These are phyloP conservation scores for Siderastrea radians DNA, from an alignment of 92 coral and sea anemone species.

Conservation along the genomic window DNA sequence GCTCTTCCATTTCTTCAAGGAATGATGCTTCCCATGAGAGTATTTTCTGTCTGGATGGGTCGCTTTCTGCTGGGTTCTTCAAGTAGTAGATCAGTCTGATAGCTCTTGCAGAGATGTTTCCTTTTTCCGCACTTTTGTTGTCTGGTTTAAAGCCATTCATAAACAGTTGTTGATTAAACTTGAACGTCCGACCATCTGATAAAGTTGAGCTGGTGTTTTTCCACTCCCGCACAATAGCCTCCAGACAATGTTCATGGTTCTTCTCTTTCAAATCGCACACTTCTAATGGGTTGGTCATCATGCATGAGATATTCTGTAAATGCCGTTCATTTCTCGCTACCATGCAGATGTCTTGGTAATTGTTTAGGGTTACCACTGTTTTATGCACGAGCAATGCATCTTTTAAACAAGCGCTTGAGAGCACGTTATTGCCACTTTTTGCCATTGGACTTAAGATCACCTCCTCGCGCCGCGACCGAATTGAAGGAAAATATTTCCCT, in stretches of 20 bases:
- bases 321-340: not conserved
- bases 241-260: conserved; percentile 14
- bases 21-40: conserved; percentile 63
- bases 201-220: conserved; percentile 25
- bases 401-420: conserved; percentile 47
- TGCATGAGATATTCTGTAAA: conserved; percentile 23
- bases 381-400: conserved; percentile 60
- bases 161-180: conserved; percentile 40
- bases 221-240: conserved; percentile 39
- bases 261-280: conserved; percentile 41
- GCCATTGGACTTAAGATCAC: conserved; percentile 48
- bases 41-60: conserved; percentile 5
- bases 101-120: conserved; percentile 57
- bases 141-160: conserved; percentile 14
- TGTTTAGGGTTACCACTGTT: conserved; percentile 37
- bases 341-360: conserved; percentile 58
- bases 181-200: conserved; percentile 60
- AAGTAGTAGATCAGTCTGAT: conserved; percentile 68
- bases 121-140: not conserved
- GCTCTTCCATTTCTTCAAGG: conserved; percentile 42
- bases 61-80: conserved; percentile 45
- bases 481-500: conserved; percentile 27
- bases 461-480: conserved; percentile 44
- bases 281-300: conserved; percentile 69
- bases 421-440: conserved; percentile 42